Conservation (phyloP, 2,797 vertebrate genomes). For the Odontamblyopus lacepedii region DNA sequence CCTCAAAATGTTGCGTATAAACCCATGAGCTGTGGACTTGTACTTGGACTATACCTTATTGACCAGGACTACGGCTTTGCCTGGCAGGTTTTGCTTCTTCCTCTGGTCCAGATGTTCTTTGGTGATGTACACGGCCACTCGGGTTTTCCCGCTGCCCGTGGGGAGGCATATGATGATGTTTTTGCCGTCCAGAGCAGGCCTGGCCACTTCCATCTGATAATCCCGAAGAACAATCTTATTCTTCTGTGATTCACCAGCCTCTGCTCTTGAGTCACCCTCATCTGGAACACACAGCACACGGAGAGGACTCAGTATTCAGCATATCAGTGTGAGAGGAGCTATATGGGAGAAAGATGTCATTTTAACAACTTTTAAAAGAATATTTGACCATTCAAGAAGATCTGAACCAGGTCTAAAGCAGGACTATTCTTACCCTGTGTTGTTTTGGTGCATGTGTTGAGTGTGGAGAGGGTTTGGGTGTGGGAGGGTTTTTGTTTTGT, state of each 20-base stretch:
- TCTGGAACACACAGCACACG: constrained; percentile 67
- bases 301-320: constrained; percentile 9
- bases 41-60: constrained; percentile 83
- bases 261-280: constrained; percentile 43
- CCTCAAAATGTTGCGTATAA: too few relatives aligned
- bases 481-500: too few relatives aligned
- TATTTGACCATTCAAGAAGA: too few relatives aligned
- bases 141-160: constrained; percentile 96
- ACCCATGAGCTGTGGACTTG: too few relatives aligned
- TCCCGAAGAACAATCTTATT: constrained; percentile 83
- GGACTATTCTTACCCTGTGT: too few relatives aligned
- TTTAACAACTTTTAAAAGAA: not conserved
- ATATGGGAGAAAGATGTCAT: constrained; percentile 22
- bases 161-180: constrained; percentile 96
- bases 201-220: constrained; percentile 93
- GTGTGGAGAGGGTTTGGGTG: too few relatives aligned
- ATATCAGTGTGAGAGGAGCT: constrained; percentile 50
- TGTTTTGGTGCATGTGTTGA: too few relatives aligned
- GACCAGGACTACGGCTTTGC: constrained; percentile 93
- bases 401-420: too few relatives aligned
- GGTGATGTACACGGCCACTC: constrained; percentile 92
- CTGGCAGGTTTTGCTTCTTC: constrained; percentile 63
- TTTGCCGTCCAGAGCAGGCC: constrained; percentile 88
- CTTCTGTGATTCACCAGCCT: constrained; percentile 50
- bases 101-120: constrained; percentile 88